Base-by-base conservation (phyloP, 2,113 vertebrate species). In the Jacana jacana region DNA sequence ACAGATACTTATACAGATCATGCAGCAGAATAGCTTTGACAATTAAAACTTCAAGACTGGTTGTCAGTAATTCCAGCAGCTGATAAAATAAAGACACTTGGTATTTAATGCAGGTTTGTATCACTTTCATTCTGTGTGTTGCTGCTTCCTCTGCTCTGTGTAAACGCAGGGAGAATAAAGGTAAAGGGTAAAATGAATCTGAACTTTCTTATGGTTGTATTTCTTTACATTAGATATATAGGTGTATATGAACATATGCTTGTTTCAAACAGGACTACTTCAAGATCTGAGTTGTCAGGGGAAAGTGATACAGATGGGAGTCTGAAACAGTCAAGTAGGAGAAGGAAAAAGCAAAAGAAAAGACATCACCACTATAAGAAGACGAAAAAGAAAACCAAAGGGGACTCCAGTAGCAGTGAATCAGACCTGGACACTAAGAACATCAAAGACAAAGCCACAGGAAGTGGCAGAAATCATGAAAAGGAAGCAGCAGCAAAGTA, bases 281-380 rank as follows among this genome's bases (percentile, higher is more conserved):
- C 96, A 73, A 96, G 82, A 31, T 97, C 95, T 86, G 97, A 97
- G 75, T 88, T 85, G 58, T 89, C 95, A 15, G 95, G 89, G 66
- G 96, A 97, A 72, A 94, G 88, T 77, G 96, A 98, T 84, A 46
- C 51, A 17, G 71, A 94, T 73, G 90, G 92, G 31, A 97, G 81
- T 63, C 52, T 94, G 49, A 90, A 89, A 68, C 97, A 96, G 78
- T n/a, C 93, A 30, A 97, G 97, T 96, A 99, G 98, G 95, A 99
- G 98, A 91, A 98, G 98, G 84, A 99, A 98, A 81, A 99, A 95
- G 91, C 98, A 98, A 40, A 99, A 98, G 75, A 98, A 97, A 93
- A 98, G 98, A 46, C 98, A 98, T 76, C 96, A 97, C 30, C 96
- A 89, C 40, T 97, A 17, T 51, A 98, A 95, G 93, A 98, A 95